Evolutionary conservation across 92 coral and sea anemone genomes (phyloP), one percentile per base, ranked within the genome.

Genomic region (Porites cylindrica): DNA sequence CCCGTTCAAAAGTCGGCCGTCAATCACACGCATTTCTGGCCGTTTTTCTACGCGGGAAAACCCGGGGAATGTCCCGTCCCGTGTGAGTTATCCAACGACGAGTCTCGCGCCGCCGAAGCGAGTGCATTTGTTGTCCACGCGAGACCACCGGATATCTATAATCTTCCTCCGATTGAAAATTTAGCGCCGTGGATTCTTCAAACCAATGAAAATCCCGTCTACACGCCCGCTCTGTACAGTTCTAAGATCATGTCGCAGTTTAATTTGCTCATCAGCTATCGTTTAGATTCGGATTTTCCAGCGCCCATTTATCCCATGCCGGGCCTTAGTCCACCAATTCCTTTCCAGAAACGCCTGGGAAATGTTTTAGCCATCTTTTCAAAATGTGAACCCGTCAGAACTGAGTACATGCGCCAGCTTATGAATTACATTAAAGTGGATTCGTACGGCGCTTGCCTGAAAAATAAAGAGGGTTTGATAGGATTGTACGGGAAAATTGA

Each of bases 111-210:
- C 7, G 26, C 77, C 16, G 97, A 95, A 70, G 99, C 99, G 1
- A 95, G 96, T 58, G 99, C 99, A 18, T 91, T 97, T 72, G 98
- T 97, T 18, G 95, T 97, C 51, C 98, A 97, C 89, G 93, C 99
- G 5, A 73, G 98, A 18, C 96, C 96, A 17, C 95, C 96, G 16
- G 93, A 95, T 75, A 95, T 95, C n/a, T 66, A 72, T 66, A 94
- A 97, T 64, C 85, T 97, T 62, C 99, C 99, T 18, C 98, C 99
- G 54, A 76, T 92, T 70, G 95, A 95, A 76, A 92, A 95, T 51
- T 86, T 95, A 51, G 93, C 98, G 19, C 93, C 99, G 1, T 97
- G 99, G 99, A 93, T 97, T 72, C 91, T 97, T 10, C 99, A 97
- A 74, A 92, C 96, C 13, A 97, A 96, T 71, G 99, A 97, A 84